A percentile compares a stretch with the other conserved stretches of the same genome.
Evolutionary conservation across 2,797 vertebrate genomes (phyloP).

Genomic region (Parotocinclus haroldoi): DNA sequence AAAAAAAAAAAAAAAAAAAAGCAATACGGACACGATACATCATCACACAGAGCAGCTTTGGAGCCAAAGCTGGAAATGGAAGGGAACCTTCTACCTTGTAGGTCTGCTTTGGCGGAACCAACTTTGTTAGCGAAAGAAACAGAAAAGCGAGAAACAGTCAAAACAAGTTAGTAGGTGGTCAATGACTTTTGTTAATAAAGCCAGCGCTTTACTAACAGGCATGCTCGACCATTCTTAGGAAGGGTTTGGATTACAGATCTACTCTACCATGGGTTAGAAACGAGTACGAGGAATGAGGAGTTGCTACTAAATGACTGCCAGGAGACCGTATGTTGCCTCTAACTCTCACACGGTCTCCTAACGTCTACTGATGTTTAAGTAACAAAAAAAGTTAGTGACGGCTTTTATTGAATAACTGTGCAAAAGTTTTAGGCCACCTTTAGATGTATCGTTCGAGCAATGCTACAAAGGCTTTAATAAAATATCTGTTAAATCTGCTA

Average conservation of each 20-base stretch:
- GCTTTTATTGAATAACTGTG: not conserved
- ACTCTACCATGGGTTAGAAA: conserved; percentile 32
- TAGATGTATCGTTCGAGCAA: too few relatives aligned
- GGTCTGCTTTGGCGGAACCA: conserved; percentile 87
- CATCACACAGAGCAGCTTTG: conserved; percentile 69
- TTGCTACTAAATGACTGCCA: conserved; percentile 22
- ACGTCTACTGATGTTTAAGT: conserved; percentile 20
- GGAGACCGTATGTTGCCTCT: conserved; percentile 13
- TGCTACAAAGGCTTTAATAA: too few relatives aligned
- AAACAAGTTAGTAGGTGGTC: conserved; percentile 76
- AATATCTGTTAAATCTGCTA: too few relatives aligned
- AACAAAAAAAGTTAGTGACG: conserved; percentile 16
- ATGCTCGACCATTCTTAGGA: conserved; percentile 56
- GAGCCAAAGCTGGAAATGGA: conserved; percentile 58
- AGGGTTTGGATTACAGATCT: conserved; percentile 61
- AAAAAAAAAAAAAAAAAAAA: conserved; percentile 14
- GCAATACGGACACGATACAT: conserved; percentile 51
- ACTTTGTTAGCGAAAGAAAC: conserved; percentile 84
- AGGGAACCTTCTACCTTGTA: conserved; percentile 84
- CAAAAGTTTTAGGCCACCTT: not conserved
- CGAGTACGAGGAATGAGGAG: conserved; percentile 28
- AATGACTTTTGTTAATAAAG: conserved; percentile 60
- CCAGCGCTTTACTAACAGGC: conserved; percentile 57
- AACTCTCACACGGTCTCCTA: conserved; percentile 17
- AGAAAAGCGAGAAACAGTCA: conserved; percentile 72